Base-by-base conservation (phyloP, 2,888 invertebrate species). In the Andrena fulva region DNA sequence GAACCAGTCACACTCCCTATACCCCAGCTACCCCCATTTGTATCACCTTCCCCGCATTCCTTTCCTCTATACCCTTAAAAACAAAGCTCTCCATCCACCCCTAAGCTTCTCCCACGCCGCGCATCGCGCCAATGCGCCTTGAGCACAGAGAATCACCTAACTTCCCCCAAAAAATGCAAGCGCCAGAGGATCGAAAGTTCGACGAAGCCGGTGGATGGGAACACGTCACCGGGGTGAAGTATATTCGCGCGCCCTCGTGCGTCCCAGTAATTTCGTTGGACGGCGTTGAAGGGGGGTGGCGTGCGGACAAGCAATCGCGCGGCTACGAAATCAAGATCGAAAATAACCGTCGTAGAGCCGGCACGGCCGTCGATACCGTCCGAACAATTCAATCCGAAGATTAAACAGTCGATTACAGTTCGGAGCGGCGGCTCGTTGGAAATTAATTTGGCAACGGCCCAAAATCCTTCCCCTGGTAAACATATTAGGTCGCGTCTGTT, bases 391-490 rank as follows among this genome's bases (percentile, higher is more conserved):
- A 79, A 81, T 81, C 79, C 64, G 31, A 42, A 81, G 80, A 81
- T 81, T 81, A 79, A 78, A 79, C 80, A 73, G 73, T 81, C 80
- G 80, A 81, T 81, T 79, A 79, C 68, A 79, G 69, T 78, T 68
- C 62, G 50, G 20, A 56, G 68, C 64, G 73, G 27, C 24, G 48
- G 63, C 67, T 70, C 73, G 80, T 78, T 81, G 27, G 78, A 81
- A 81, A 81, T 81, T 81, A 81, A 81, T 81, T 81, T 81, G 80
- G 80, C 80, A 27, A 16, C 50, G 54, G 31, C 59, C 80, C 80
- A 81, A 63, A 69, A 68, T 79, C 78, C 68, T 66, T 50, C 42
- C 33, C 48, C 63, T 64, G 68, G 79, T 81, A 79, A 81, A 77
- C 80, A 72, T 77, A 72, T 77, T 77, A 77, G 71, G 71, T 67